These are phyloP conservation scores for Acrobasis suavella DNA, from an alignment of 2,888 invertebrate genomes.

Conservation along the genomic window DNA sequence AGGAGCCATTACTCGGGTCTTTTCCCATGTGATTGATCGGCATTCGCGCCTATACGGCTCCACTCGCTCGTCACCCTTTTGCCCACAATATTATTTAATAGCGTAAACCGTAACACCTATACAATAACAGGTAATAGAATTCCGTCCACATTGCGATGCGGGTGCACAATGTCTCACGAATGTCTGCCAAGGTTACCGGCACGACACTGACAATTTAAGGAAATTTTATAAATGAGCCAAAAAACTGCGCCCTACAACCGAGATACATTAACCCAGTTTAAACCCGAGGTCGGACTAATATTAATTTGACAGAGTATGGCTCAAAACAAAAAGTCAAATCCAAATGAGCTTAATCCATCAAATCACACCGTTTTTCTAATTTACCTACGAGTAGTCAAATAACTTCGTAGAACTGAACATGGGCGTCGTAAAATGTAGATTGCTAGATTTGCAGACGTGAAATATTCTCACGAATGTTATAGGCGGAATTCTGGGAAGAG, in stretches of 20 bases:
- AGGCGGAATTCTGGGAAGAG: conserved; percentile 10
- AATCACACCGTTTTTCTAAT: background rate
- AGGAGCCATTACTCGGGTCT: conserved; percentile 67
- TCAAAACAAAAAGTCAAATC: conserved; percentile 17
- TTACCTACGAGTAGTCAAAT: conserved; percentile 3
- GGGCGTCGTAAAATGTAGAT: conserved; percentile 6
- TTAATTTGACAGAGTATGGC: conserved; percentile 49
- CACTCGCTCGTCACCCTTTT: conserved; percentile 15
- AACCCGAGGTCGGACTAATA: conserved; percentile 57
- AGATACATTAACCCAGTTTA: conserved; percentile 73
- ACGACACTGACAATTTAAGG: conserved; percentile 41
- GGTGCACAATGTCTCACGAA: conserved; percentile 48
- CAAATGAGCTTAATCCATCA: conserved; percentile 16
- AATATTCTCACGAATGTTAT: conserved; percentile 7
- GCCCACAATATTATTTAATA: conserved; percentile 5
- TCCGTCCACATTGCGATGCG: conserved; percentile 36
- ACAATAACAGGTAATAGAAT: conserved; percentile 37
- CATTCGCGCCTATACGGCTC: conserved; percentile 40
- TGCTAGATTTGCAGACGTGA: conserved; percentile 12
- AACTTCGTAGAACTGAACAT: conserved; percentile 6
- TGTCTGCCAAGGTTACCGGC: conserved; percentile 56
- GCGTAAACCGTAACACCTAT: conserved; percentile 29
- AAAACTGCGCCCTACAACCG: conserved; percentile 64
- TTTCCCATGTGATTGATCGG: conserved; percentile 71
- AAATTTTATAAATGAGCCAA: conserved; percentile 55